phyloP scores from a whole-genome alignment of 1,140 invertebrate species.

The Battus philenor region DNA sequence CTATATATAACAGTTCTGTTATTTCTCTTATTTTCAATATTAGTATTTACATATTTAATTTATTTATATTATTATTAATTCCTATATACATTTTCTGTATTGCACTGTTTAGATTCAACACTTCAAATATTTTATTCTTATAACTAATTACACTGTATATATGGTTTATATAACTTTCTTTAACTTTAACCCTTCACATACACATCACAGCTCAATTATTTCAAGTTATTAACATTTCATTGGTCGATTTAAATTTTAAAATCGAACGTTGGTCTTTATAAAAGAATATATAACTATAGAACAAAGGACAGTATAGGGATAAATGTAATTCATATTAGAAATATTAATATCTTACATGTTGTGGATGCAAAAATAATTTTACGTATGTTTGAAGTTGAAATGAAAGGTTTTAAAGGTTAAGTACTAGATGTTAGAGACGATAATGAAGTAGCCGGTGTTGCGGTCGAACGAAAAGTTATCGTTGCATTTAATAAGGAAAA shows the following conservation, averaged over 20 bases:
- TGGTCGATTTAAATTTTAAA: conserved; percentile 3
- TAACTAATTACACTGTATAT: too few relatives aligned
- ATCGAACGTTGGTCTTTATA: conserved; percentile 13
- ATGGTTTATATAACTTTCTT: too few relatives aligned
- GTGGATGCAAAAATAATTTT: conserved; percentile 25
- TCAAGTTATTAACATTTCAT: conserved; percentile 9
- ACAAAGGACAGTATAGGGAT: conserved; percentile 41
- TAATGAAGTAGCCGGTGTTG: conserved; percentile 13
- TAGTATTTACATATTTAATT: too few relatives aligned
- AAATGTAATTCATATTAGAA: conserved; percentile 35
- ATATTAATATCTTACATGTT: conserved; percentile 48
- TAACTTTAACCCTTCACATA: too few relatives aligned
- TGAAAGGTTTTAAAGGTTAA: conserved; percentile 3
- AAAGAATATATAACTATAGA: conserved; percentile 29
- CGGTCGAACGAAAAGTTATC: not conserved
- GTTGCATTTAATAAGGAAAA: conserved; percentile 51
- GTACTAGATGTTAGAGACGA: conserved; percentile 5
- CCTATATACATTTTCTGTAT: too few relatives aligned
- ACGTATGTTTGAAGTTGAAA: not conserved
- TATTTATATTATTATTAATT: too few relatives aligned
- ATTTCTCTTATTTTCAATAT: too few relatives aligned
- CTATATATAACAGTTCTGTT: too few relatives aligned
- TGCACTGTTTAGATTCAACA: too few relatives aligned
- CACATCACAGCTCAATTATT: too few relatives aligned
- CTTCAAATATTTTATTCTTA: too few relatives aligned